Evolutionary conservation across 1,140 invertebrate species (phyloP), one percentile per base, ranked within the genome.

Genomic region (Lucilia sericata): DNA sequence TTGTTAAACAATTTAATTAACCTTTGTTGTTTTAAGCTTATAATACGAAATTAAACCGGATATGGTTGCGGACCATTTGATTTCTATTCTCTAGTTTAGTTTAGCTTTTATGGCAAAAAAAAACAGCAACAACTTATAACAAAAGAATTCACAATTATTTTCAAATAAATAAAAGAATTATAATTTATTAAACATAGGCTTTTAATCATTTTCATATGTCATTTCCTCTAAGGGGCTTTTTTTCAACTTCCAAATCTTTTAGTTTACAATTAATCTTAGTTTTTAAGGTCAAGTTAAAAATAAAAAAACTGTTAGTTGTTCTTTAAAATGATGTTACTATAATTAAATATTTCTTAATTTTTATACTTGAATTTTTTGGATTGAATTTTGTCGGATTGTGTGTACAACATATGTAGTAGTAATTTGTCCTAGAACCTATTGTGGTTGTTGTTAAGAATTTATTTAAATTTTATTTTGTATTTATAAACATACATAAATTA

Each of bases 341-440:
- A 60, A 60, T 60, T 60, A 60, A 60, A 60, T 17, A 60, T 60
- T 60, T 14, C 55, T 60, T 60, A 7, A 60, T 60, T 60, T n/a
- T 60, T 60, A 60, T 60, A 60, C 55, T 60, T 60, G 55, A 60
- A 60, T 60, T 60, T 60, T 60, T 60, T 60, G 14, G 55, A 60
- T 30, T 30, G 14, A n/a, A 30, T 30, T 30, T 30, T 30, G 55
- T 60, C 14, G 55, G 14, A n/a, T 30, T 30, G 25, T 30, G 25
- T 30, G 25, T 30, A 42, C 5, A 42, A 42, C 5, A 42, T 10
- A 36, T 8, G 8, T 60, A 7, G 13, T 60, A n/a, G 13, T 17
- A 14, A 60, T 60, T 60, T 60, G 55, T 60, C 55, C 55, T 60
- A 60, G 55, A 60, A 60, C 55, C n/a, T 60, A 60, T 60, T 60